Conservation (phyloP, 2,888 invertebrate species). For the Baccha elongata region DNA sequence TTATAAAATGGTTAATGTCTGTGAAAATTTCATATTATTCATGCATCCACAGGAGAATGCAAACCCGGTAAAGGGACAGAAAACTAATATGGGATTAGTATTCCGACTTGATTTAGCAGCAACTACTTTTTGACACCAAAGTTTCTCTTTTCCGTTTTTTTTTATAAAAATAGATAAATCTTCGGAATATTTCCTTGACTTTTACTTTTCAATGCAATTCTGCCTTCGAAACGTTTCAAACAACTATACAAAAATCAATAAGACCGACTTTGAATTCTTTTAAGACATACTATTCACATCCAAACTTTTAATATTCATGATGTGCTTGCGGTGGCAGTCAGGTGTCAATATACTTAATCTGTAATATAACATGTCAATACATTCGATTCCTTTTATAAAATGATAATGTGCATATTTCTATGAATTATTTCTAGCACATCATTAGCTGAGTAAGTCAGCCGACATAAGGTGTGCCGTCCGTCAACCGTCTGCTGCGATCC, state of each 20-base stretch:
- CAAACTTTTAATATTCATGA: background rate
- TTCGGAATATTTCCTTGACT: too few species aligned
- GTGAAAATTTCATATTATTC: too few species aligned
- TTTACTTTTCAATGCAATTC: too few species aligned
- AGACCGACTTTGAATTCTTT: background rate
- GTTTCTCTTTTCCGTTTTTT: too few species aligned
- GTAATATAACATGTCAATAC: constrained; percentile 35
- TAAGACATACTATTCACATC: background rate
- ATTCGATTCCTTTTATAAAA: constrained; percentile 1
- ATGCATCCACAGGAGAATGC: too few species aligned
- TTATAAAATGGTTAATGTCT: too few species aligned
- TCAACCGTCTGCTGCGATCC: background rate
- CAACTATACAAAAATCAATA: background rate
- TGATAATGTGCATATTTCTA: constrained; percentile 12
- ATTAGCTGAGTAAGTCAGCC: background rate
- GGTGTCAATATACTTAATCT: constrained; percentile 49
- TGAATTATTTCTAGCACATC: constrained; percentile 32
- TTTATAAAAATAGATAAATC: too few species aligned
- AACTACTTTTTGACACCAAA: too few species aligned
- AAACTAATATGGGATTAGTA: too few species aligned
- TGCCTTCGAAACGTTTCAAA: too few species aligned
- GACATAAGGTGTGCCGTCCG: constrained; percentile 15
- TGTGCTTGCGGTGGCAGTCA: constrained; percentile 14
- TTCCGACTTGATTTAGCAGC: too few species aligned
- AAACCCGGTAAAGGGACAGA: too few species aligned